A percentile compares a stretch with the other conserved stretches of the same genome.
These are phyloP conservation scores for Autographa pulchrina DNA, from an alignment of 2,888 invertebrate species.

Conservation along the genomic window DNA sequence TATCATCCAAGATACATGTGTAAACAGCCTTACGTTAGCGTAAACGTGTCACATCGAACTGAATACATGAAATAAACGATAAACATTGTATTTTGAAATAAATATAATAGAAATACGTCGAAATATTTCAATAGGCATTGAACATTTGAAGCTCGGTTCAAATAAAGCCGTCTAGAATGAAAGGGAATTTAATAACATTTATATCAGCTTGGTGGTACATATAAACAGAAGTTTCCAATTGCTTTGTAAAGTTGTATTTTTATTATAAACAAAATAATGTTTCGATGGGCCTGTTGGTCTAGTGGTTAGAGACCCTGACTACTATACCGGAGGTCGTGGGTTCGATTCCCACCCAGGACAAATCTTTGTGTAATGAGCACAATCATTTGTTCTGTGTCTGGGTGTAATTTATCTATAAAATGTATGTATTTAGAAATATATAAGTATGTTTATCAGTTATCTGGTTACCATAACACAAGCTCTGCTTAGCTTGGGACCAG, in stretches of 20 bases:
- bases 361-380: too few species aligned
- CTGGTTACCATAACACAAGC: too few species aligned
- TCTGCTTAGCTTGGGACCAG: too few species aligned
- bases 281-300: too few species aligned
- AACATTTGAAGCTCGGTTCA: slow-evolving; percentile 23
- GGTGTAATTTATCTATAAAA: too few species aligned
- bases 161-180: slow-evolving; percentile 10
- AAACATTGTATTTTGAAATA: slow-evolving; percentile 34
- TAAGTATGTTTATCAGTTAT: too few species aligned
- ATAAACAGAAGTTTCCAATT: neutral
- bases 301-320: too few species aligned
- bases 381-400: too few species aligned
- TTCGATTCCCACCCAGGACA: too few species aligned
- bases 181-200: neutral
- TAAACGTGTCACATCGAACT: slow-evolving; percentile 31
- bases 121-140: slow-evolving; percentile 46
- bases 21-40: slow-evolving; percentile 18
- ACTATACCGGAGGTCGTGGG: too few species aligned
- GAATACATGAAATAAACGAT: slow-evolving; percentile 45
- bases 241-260: neutral
- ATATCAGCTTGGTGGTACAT: neutral
- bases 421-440: too few species aligned
- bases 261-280: neutral
- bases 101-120: slow-evolving; percentile 34
- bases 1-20: slow-evolving; percentile 11